phyloP scores from a whole-genome alignment of 1,140 invertebrate species.

The Microplitis demolitor region DNA sequence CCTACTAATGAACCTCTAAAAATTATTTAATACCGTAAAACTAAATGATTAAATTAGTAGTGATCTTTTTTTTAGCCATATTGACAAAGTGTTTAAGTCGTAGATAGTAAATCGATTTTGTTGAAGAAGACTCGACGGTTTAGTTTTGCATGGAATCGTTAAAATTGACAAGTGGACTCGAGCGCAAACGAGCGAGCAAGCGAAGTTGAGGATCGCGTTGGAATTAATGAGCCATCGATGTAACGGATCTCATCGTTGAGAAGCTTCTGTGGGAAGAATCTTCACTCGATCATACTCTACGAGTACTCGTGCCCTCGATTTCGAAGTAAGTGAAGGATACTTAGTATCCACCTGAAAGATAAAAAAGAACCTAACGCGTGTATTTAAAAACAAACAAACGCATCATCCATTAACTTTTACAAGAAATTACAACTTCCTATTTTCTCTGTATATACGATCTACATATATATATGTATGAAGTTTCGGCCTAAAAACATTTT shows the following conservation, averaged over 20 bases:
- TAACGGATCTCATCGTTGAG: slow-evolving; percentile 31
- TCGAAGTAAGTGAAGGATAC: not conserved
- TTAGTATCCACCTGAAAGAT: not conserved
- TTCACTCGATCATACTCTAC: slow-evolving; percentile 27
- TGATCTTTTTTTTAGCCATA: not conserved
- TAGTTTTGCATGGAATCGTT: not conserved
- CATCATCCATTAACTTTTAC: not conserved
- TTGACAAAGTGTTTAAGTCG: not conserved
- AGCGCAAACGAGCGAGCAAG: slow-evolving; percentile 2
- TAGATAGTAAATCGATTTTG: not conserved
- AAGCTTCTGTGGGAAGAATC: slow-evolving; percentile 18
- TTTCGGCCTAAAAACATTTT: no score
- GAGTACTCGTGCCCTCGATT: slow-evolving; percentile 20
- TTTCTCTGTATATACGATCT: not conserved
- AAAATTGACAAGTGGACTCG: slow-evolving; percentile 15
- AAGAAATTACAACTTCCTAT: not conserved
- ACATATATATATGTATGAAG: no score
- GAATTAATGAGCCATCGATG: slow-evolving; percentile 35
- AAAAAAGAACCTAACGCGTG: not conserved
- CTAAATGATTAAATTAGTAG: slow-evolving; percentile 39
- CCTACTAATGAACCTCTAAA: no score
- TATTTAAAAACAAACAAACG: not conserved
- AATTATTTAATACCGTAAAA: slow-evolving; percentile 9
- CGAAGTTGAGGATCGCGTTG: slow-evolving; percentile 30
- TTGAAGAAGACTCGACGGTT: not conserved